Base-by-base conservation (phyloP, 2,888 invertebrate species). In the Melipona bicolor region DNA sequence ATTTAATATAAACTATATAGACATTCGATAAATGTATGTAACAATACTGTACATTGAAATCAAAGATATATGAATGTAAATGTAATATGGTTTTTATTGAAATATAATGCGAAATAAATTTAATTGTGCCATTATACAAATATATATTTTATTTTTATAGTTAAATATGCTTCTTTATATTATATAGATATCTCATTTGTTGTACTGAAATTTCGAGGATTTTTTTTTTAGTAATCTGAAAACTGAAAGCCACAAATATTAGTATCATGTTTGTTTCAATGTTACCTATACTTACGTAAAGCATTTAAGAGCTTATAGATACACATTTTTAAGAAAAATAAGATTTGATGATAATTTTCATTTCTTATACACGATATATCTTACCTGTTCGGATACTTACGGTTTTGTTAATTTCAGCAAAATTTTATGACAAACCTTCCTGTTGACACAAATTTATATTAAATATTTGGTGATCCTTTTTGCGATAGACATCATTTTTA, bases 371-470 rank as follows among this genome's bases (percentile, higher is more conserved):
- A 49, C n/a, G 62, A 4, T 89, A 76, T 89, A 90, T 84, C 92
- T 93, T 93, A 93, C 93, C 93, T 93, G 92, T 83, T 78, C 72
- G 79, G 71, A 91, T 93, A 93, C 93, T 94, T 93, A 94, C 93
- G 88, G 77, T 82, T 19, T 75, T 24, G 65, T 62, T 32, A 36
- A 87, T 73, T 62, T 86, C 72, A 81, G 75, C 21, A 78, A 76
- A 82, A 79, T 50, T 72, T 81, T 81, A 87, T 79, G 84, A 91
- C 79, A 91, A 91, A 91, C 83, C 86, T 90, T 79, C 68, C 77
- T 81, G 80, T 62, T 69, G 82, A 77, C 83, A 86, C 78, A 89
- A 86, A 89, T 83, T 79, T 87, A 89, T 62, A 88, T 89, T 79
- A 87, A 79, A 90, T n/a, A 81, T 84, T 86, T 70, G 91, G 49